Evolutionary conservation across 2,888 invertebrate species (phyloP), one percentile per base, ranked within the genome.

Genomic region (Scrobipalpa costella): DNA sequence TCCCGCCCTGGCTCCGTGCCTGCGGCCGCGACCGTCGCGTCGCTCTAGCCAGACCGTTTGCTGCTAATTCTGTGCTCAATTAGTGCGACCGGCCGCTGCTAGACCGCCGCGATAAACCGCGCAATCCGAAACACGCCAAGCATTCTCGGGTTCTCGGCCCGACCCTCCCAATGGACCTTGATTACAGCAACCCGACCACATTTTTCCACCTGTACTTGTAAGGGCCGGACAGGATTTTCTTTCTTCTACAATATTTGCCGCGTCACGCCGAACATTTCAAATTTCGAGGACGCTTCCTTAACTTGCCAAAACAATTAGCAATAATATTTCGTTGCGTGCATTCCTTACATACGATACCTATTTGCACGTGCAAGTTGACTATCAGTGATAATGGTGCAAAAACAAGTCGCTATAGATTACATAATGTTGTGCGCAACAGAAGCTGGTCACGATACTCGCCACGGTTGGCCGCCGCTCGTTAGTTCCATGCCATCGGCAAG

Each of bases 381-480:
- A 44, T 59, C 44, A 44, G 59, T 59, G 40, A 38, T 44, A 27
- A 59, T 27, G 34, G 17, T 55, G 55, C 34, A 59, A 59, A 58
- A 59, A 59, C 21, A 27, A 15, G 44, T 47, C 27, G 40, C 19
- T 59, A 27, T 27, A 44, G 9, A 33, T 60, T 62, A 64, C 62
- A 64, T 61, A 61, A 62, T 36, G 47, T 15, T 40, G 55, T 47
- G 71, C 69, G 74, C 71, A 74, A 77, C 72, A 76, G 73, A 71
- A 75, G 76, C 71, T 74, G 75, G 80, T 83, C 87, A 87, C 88
- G 87, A 83, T 76, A 83, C 68, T 71, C 76, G 83, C 72, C 79
- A 84, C 83, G 85, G 78, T 82, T 73, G 78, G 80, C 75, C 79
- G 79, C 71, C 71, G 69, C 72, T 71, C 72, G 77, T 81, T 81